Evolutionary conservation across 2,888 invertebrate genomes (phyloP).

Genomic region (Nemotelus pantherinus): DNA sequence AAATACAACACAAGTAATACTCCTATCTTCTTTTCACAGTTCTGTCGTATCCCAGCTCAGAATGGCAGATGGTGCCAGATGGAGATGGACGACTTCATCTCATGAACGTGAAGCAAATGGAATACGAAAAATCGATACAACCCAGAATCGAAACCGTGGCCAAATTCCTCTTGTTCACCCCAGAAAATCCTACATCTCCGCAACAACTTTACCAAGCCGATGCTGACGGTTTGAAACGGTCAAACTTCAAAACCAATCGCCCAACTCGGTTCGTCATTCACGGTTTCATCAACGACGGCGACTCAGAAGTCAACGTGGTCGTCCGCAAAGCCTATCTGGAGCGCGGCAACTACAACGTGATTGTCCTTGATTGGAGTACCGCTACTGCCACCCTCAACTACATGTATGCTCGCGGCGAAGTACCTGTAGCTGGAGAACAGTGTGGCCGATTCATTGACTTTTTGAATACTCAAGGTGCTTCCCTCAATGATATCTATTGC

Average conservation of each 20-base stretch:
- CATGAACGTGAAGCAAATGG: constrained; percentile 1
- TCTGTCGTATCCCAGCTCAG: constrained; percentile 5
- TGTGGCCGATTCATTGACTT: constrained; percentile 58
- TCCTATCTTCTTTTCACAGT: neutral
- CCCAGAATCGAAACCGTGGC: constrained; percentile 27
- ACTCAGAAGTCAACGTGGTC: constrained; percentile 60
- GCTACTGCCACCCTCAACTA: constrained; percentile 69
- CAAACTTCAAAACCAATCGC: constrained; percentile 22
- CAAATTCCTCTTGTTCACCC: constrained; percentile 31
- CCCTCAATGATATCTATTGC: constrained; percentile 65
- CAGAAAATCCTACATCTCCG: constrained; percentile 9
- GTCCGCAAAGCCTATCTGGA: constrained; percentile 66
- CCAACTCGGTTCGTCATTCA: constrained; percentile 65
- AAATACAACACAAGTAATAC: too few species aligned
- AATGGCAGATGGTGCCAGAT: constrained; percentile 39
- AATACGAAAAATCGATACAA: neutral
- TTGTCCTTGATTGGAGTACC: constrained; percentile 71
- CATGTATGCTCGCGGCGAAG: constrained; percentile 66
- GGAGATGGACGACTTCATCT: constrained; percentile 28
- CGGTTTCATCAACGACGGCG: constrained; percentile 70
- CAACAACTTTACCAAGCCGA: constrained; percentile 24
- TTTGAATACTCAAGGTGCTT: constrained; percentile 65
- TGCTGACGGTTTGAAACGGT: neutral
- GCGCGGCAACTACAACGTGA: constrained; percentile 69
- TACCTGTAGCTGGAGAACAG: constrained; percentile 55